phyloP scores from a whole-genome alignment of 2,113 vertebrate species.

The Rhynchopsitta pachyrhyncha region DNA sequence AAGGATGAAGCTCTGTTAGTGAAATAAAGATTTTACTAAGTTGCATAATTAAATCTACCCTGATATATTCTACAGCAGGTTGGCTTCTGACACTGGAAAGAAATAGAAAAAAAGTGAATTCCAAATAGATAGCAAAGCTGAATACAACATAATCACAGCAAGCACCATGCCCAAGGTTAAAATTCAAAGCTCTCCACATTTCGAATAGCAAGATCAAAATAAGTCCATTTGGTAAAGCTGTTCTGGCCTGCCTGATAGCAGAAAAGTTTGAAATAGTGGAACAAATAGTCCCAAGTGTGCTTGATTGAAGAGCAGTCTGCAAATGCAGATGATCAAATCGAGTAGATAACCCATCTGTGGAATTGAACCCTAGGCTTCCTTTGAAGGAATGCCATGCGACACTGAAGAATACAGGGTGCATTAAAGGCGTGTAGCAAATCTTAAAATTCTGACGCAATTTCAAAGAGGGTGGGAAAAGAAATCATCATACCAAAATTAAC shows the following conservation, averaged over 20 bases:
- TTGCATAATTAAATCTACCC: neutral
- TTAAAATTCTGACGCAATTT: neutral
- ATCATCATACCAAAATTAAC: neutral
- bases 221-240: neutral
- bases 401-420: neutral
- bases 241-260: neutral
- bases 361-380: slow-evolving; percentile 47
- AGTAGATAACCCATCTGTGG: slow-evolving; percentile 26
- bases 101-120: neutral
- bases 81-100: neutral
- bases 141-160: neutral
- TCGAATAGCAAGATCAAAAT: slow-evolving; percentile 16
- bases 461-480: neutral
- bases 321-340: slow-evolving; percentile 17
- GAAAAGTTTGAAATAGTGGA: slow-evolving; percentile 6
- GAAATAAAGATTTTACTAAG: neutral
- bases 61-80: neutral
- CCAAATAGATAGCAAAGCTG: neutral
- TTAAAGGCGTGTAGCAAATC: neutral
- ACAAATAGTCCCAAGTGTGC: slow-evolving; percentile 10
- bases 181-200: slow-evolving; percentile 10
- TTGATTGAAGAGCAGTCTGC: slow-evolving; percentile 39
- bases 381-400: neutral
- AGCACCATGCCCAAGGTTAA: neutral
- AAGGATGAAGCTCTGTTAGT: neutral